Evolutionary conservation across 2,797 vertebrate species (phyloP).

Genomic region (Xiphophorus birchmanni): DNA sequence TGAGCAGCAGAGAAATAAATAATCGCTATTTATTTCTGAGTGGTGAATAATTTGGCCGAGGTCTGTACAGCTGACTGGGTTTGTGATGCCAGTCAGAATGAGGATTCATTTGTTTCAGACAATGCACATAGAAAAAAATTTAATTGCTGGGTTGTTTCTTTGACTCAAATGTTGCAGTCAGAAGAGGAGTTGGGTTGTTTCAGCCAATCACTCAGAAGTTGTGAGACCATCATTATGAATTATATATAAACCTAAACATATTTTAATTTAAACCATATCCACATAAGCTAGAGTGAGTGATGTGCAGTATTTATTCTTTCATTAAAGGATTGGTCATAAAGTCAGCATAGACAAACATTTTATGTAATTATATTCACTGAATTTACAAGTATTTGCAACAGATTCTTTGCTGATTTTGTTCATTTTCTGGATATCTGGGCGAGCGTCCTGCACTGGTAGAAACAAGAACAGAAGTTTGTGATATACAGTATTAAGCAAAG

Average conservation of each 20-base stretch:
- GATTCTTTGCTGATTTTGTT: background rate
- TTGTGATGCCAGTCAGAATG: background rate
- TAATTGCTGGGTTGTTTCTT: background rate
- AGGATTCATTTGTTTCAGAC: constrained; percentile 64
- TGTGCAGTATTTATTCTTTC: background rate
- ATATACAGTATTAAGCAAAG: too few species aligned
- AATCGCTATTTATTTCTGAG: constrained; percentile 53
- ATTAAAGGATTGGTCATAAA: background rate
- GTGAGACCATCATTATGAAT: background rate
- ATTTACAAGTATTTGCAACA: background rate
- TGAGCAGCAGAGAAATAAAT: constrained; percentile 60
- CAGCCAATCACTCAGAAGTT: background rate
- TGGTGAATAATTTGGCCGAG: constrained; percentile 69
- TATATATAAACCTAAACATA: background rate
- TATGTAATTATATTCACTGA: background rate
- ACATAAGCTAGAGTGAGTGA: background rate
- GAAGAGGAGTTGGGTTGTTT: background rate
- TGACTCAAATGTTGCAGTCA: background rate
- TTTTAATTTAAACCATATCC: background rate
- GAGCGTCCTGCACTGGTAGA: too few species aligned
- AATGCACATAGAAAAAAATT: background rate
- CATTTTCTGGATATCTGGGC: background rate
- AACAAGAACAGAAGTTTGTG: too few species aligned
- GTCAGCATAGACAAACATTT: background rate
- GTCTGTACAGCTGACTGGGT: constrained; percentile 32